These are phyloP conservation scores for Anabas testudineus DNA, from an alignment of 2,797 vertebrate genomes.

Conservation along the genomic window DNA sequence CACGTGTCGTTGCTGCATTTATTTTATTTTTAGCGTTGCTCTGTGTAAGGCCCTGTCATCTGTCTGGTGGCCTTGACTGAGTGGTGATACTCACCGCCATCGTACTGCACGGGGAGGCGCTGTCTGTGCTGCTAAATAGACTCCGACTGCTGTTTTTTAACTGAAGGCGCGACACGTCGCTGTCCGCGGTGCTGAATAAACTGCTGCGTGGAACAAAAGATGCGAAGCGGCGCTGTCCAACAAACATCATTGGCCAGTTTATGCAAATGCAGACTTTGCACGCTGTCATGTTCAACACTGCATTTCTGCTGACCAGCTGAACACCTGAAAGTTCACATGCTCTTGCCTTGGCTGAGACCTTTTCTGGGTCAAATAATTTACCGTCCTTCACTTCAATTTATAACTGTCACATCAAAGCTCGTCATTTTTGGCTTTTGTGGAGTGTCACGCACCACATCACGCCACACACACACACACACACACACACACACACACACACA, in stretches of 20 bases:
- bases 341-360: constrained; percentile 60
- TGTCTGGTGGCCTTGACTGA: constrained; percentile 39
- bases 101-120: constrained; percentile 30
- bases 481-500: constrained; percentile 23
- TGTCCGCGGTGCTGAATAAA: constrained; percentile 59
- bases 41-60: not conserved
- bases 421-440: constrained; percentile 55
- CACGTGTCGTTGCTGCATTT: not conserved
- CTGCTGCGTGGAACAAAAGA: constrained; percentile 11
- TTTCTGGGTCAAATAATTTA: constrained; percentile 79
- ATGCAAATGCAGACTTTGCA: constrained; percentile 19
- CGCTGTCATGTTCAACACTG: constrained; percentile 10
- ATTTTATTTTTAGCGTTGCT: constrained; percentile 2
- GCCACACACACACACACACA: constrained; percentile 29
- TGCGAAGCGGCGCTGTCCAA: constrained; percentile 6
- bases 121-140: constrained; percentile 62
- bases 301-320: constrained; percentile 48
- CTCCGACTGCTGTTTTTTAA: constrained; percentile 41
- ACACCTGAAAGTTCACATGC: constrained; percentile 48
- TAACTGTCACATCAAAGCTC: constrained; percentile 72
- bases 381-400: constrained; percentile 72
- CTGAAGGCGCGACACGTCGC: constrained; percentile 27
- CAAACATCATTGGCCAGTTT: not conserved
- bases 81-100: constrained; percentile 25
- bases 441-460: constrained; percentile 44